Conservation (phyloP, 2,797 vertebrate genomes). For the Mionectes olivaceus region DNA sequence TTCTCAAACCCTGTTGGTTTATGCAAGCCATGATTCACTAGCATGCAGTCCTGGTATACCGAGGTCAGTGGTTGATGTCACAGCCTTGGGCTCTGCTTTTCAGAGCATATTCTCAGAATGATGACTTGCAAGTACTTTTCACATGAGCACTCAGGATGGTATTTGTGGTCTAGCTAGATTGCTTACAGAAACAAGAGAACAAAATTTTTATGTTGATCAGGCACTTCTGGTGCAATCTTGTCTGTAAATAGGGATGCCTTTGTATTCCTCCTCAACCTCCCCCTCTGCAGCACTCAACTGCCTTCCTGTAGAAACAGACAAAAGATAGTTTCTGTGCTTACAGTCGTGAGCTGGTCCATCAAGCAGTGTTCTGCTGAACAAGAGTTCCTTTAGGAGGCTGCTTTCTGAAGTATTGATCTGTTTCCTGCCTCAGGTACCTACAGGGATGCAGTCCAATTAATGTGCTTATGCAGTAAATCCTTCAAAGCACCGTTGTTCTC, state of each 20-base stretch:
- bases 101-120: not conserved
- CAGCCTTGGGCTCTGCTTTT: not conserved
- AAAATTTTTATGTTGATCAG: slow-evolving; percentile 18
- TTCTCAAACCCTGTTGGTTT: not conserved
- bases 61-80: not conserved
- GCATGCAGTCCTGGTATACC: not conserved
- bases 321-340: not conserved
- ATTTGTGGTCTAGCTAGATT: slow-evolving; percentile 14
- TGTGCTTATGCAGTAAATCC: not conserved
- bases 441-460: not conserved
- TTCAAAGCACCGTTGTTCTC: not conserved
- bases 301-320: not conserved
- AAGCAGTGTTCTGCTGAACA: not conserved
- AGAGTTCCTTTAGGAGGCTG: not conserved
- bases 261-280: not conserved
- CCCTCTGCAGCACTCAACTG: not conserved
- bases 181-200: slow-evolving; percentile 21
- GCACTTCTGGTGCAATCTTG: not conserved
- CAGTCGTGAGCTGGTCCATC: not conserved
- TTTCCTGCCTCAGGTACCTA: not conserved
- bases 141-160: not conserved
- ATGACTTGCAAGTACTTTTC: slow-evolving; percentile 21
- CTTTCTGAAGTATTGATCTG: not conserved
- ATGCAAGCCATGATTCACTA: not conserved
- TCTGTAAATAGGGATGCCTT: slow-evolving; percentile 24